These are phyloP conservation scores for Cacatua alba DNA, from an alignment of 2,113 vertebrate species.

Conservation along the genomic window DNA sequence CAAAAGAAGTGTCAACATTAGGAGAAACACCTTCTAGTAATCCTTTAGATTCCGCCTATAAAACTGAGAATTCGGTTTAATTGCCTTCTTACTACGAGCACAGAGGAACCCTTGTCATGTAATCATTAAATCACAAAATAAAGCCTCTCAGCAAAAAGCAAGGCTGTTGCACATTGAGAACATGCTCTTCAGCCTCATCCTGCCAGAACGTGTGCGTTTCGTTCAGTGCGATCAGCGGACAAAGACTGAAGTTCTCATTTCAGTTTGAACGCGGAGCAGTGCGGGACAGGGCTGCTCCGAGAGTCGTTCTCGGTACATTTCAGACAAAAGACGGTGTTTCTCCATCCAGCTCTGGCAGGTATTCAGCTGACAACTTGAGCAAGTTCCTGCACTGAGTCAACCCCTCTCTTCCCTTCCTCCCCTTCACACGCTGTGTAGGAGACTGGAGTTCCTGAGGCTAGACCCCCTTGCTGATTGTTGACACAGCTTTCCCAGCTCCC, in stretches of 20 bases:
- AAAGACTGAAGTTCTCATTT: background rate
- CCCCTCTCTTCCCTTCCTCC: background rate
- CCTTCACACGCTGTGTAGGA: background rate
- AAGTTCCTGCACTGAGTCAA: background rate
- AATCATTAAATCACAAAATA: constrained; percentile 17
- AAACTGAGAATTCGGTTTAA: constrained; percentile 7
- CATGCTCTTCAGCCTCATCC: background rate
- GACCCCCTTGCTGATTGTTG: background rate
- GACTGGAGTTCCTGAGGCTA: background rate
- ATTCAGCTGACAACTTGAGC: background rate
- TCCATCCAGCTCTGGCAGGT: background rate
- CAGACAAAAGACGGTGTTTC: background rate
- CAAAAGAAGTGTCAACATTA: background rate
- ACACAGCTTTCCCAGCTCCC: background rate
- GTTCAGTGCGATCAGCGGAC: background rate
- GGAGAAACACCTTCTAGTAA: constrained; percentile 12
- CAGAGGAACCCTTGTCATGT: background rate
- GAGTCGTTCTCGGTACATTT: background rate
- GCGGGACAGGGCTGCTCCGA: background rate
- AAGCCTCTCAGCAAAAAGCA: background rate
- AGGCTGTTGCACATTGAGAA: background rate
- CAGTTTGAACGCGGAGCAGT: background rate
- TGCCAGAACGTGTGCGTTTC: background rate
- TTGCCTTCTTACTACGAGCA: background rate
- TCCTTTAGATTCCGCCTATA: background rate